Percentiles rank a stretch among this genome's conserved stretches.
Conservation (phyloP, 2,888 invertebrate species). For the Quadroppia sp. region DNA sequence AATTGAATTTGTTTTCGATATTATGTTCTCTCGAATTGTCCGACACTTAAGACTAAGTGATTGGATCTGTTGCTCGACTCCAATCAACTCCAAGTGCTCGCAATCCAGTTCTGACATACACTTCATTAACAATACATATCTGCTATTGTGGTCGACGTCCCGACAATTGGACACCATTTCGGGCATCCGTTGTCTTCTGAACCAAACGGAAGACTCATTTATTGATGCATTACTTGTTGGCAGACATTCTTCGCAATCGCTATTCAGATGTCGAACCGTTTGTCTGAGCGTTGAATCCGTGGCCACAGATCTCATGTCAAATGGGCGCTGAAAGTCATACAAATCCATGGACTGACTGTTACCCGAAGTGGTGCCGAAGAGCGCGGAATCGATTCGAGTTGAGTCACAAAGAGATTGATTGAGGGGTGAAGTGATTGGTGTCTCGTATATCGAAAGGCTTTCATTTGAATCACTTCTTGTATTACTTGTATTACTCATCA, state of each 20-base stretch:
- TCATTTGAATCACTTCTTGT: slow-evolving; percentile 21
- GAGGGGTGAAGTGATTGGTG: slow-evolving; percentile 1
- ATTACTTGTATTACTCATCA: background rate
- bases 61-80: slow-evolving; percentile 17
- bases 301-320: background rate
- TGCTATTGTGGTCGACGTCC: background rate
- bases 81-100: slow-evolving; percentile 15
- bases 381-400: background rate
- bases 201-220: background rate
- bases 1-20: background rate
- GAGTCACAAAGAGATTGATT: background rate
- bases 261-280: background rate
- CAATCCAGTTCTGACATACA: slow-evolving; percentile 9
- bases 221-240: background rate
- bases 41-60: slow-evolving; percentile 1
- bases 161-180: background rate
- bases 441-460: background rate
- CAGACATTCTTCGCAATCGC: background rate
- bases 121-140: background rate
- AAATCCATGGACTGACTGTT: slow-evolving; percentile 19
- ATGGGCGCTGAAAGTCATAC: background rate
- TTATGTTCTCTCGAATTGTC: background rate
- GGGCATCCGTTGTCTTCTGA: background rate
- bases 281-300: slow-evolving; percentile 1
- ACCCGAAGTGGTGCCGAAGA: background rate